Conservation (phyloP, 1,140 invertebrate species). For the Manduca sexta region DNA sequence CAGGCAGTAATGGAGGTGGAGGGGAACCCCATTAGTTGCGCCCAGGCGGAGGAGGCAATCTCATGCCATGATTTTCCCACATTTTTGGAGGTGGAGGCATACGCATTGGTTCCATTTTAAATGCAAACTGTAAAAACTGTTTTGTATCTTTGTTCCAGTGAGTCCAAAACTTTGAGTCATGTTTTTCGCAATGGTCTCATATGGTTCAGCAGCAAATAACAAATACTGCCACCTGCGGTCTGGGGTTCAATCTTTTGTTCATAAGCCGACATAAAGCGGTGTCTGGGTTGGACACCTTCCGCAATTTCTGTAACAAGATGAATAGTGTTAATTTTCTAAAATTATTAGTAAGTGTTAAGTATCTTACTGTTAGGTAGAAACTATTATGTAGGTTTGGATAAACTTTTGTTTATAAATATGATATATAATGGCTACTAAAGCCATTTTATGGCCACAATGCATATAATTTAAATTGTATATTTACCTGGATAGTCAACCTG, state of each 20-base stretch:
- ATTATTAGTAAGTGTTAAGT: background rate
- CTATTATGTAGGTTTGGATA: too few relatives aligned
- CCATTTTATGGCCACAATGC: too few relatives aligned
- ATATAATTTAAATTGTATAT: too few relatives aligned
- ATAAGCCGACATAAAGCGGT: conserved; percentile 99
- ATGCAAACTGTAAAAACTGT: conserved; percentile 97
- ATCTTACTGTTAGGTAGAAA: too few relatives aligned
- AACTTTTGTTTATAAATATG: too few relatives aligned
- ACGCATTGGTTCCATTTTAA: conserved; percentile 84
- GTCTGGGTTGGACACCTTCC: conserved; percentile 92
- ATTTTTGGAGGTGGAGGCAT: conserved; percentile 72
- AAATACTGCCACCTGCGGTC: conserved; percentile 99
- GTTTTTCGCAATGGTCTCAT: conserved; percentile 99
- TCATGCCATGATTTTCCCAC: conserved; percentile 69
- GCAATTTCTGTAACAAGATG: conserved; percentile 85
- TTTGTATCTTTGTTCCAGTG: conserved; percentile 99
- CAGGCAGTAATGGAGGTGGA: conserved; percentile 77
- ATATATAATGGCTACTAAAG: too few relatives aligned
- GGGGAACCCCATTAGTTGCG: conserved; percentile 79
- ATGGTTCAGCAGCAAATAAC: conserved; percentile 99
- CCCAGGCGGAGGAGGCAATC: conserved; percentile 75
- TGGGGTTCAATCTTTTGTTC: conserved; percentile 99
- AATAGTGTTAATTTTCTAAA: background rate
- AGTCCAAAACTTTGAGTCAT: conserved; percentile 98
- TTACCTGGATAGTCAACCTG: conserved; percentile 95